Base-by-base conservation (phyloP, 2,888 invertebrate genomes). In the Serrognathus titanus region DNA sequence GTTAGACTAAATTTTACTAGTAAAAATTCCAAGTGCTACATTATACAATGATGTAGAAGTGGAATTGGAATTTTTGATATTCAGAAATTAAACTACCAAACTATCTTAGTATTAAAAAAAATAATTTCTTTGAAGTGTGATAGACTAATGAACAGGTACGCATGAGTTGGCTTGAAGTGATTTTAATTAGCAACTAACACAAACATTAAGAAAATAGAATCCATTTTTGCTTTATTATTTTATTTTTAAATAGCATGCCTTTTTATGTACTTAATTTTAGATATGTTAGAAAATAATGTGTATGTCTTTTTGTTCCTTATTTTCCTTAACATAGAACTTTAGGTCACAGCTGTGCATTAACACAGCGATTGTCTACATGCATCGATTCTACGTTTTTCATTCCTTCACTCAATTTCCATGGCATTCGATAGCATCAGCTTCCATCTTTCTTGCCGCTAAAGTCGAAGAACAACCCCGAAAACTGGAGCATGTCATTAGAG, bases 341-440 rank as follows among this genome's bases (percentile, higher is more conserved):
- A 90, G 90, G 70, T 92, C 94, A 48, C 97, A 97, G 80, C 81
- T 97, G 81, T 97, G 97, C 78, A 97, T 97, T 79, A 98, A 97
- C 80, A 97, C 97, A 60, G 98, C 97, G 36, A 97, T 97, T 72
- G 97, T 98, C 55, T 98, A 98, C 74, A 97, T 98, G 97, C 98
- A 99, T 80, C 86, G 98, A 55, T 99, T 98, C 81, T 99, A 97
- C 80, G 95, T 97, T 80, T 97, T 94, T 82, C 97, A 98, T 77
- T 95, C 97, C 11, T 94, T 99, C 80, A 88, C 92, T 51, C 90
- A 92, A 76, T 98, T 97, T 78, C 94, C 95, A 79, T 87, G 96
- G 76, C 92, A 95, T 79, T 88, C 92, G 53, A 93, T 98, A 76
- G 94, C 97, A 8, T 89, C 96, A 3, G 96, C 97, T 3, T 91